Evolutionary conservation across 2,797 vertebrate genomes (phyloP), one percentile per base, ranked within the genome.

Genomic region (Choloepus didactylus): DNA sequence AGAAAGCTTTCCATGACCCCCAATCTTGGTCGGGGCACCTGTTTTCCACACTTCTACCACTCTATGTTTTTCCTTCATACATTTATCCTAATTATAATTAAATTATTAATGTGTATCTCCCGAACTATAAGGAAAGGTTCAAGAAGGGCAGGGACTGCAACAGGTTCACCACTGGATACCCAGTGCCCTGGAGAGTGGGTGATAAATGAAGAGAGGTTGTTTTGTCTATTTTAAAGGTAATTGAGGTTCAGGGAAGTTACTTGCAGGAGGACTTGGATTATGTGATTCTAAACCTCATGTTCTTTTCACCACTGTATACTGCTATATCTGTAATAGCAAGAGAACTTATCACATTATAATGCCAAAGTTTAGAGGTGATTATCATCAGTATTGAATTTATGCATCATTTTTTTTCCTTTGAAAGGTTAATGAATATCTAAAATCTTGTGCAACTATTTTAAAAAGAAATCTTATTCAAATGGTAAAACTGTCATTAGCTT

Each of bases 381-480:
- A 81, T 49, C 9, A 31, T 66, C 16, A 89, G 31, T 92, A 93
- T 9, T 75, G 56, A 91, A 92, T 5, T 64, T 41, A 56, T 67
- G 27, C 70, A 25, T 25, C 60, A 56, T 56, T n/a, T 81, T 81
- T 79, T 89, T 56, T 82, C 44, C 27, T 82, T 70, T 87, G 41
- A 93, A 96, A 89, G 23, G 12, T 85, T 86, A 95, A n/a, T 73
- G 38, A 76, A 2, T 27, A 94, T 46, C 38, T 95, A 80, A 89
- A 96, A 67, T 73, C 4, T 73, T 85, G 9, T 51, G 9, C 25
- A 81, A 79, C n/a, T 79, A 62, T 49, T 83, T 75, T 14, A 27
- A 46, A 66, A 87, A 69, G 6, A 88, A 80, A 60, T 59, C 23
- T 54, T 14, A 81, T 59, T 94, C 38, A 82, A 70, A 67, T 87